phyloP scores from a whole-genome alignment of 2,113 vertebrate species.

The Anseranas semipalmata region DNA sequence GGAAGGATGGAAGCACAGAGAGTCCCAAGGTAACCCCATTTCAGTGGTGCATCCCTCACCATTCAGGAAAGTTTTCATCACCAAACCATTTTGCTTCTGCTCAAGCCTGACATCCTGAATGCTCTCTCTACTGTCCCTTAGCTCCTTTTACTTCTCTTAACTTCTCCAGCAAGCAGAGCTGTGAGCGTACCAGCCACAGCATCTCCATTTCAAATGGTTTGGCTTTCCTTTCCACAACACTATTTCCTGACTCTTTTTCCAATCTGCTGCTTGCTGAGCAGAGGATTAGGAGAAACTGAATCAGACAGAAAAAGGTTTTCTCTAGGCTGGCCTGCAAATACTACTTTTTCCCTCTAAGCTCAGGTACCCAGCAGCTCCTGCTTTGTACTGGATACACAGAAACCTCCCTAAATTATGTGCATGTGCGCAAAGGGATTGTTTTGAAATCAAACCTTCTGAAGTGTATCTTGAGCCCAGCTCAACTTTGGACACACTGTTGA shows the following conservation, averaged over 20 bases:
- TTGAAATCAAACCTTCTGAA: conserved; percentile 69
- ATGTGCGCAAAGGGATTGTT: conserved; percentile 48
- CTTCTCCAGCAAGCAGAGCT: not conserved
- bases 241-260: conserved; percentile 49
- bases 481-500: conserved; percentile 66
- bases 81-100: not conserved
- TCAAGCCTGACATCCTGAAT: not conserved
- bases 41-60: not conserved
- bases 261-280: conserved; percentile 26
- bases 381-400: not conserved
- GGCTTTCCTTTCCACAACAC: not conserved
- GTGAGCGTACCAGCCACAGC: not conserved
- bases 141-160: not conserved
- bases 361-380: conserved; percentile 38
- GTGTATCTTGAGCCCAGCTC: conserved; percentile 66
- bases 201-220: conserved; percentile 29
- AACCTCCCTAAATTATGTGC: conserved; percentile 48
- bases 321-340: not conserved
- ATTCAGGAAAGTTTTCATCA: not conserved
- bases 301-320: not conserved
- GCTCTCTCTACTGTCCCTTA: not conserved
- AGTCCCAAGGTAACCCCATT: not conserved
- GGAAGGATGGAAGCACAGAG: not conserved
- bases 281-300: conserved; percentile 17
- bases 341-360: not conserved